Evolutionary conservation across 2,797 vertebrate species (phyloP).

Genomic region (Benthosema pterotum): DNA sequence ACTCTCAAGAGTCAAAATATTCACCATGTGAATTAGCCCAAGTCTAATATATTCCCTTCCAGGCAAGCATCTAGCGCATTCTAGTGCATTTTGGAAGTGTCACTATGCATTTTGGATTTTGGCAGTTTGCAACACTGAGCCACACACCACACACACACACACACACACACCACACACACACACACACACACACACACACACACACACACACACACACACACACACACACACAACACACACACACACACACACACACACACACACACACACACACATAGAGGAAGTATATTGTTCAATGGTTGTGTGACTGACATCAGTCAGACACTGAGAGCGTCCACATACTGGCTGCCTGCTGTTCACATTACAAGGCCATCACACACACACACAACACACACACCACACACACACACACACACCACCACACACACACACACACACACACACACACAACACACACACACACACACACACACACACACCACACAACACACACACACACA

Average conservation of each 20-base stretch:
- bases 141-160: slow-evolving; percentile 1
- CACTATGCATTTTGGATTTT: too few relatives aligned
- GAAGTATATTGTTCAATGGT: slow-evolving; percentile 36
- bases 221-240: slow-evolving; percentile 16
- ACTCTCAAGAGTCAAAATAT: too few relatives aligned
- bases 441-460: background rate
- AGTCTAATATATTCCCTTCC: too few relatives aligned
- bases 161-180: slow-evolving; percentile 12
- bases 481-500: slow-evolving; percentile 3
- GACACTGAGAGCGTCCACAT: slow-evolving; percentile 44
- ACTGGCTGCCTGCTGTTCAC: slow-evolving; percentile 60
- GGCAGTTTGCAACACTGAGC: too few relatives aligned
- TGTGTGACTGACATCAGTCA: slow-evolving; percentile 69
- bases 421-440: too few relatives aligned
- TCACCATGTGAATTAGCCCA: too few relatives aligned
- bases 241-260: slow-evolving; percentile 1
- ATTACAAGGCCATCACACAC: slow-evolving; percentile 69
- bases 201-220: slow-evolving; percentile 12
- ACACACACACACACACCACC: background rate
- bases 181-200: slow-evolving; percentile 22
- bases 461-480: background rate
- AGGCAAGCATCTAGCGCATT: too few relatives aligned
- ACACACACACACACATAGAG: slow-evolving; percentile 11
- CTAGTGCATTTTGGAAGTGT: too few relatives aligned
- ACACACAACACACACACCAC: background rate